Conservation (phyloP, 2,113 vertebrate genomes). For the Electrona antarctica region DNA sequence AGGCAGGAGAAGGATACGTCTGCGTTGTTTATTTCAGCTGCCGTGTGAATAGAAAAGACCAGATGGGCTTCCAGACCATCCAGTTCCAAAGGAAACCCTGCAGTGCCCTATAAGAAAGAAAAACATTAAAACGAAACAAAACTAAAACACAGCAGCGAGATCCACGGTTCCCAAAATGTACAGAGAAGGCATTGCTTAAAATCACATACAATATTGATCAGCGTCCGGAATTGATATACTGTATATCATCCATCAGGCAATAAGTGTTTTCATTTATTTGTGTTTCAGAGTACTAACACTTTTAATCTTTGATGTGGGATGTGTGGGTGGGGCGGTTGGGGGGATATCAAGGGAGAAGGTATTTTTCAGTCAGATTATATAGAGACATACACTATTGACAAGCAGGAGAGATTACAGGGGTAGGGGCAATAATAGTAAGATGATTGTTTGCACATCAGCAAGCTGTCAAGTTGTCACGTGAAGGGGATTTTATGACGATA, state of each 20-base stretch:
- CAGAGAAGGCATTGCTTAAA: slow-evolving; percentile 47
- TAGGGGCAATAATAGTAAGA: slow-evolving; percentile 29
- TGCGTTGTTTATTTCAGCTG: slow-evolving; percentile 22
- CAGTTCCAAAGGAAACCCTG: slow-evolving; percentile 19
- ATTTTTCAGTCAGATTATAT: slow-evolving; percentile 22
- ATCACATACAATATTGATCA: slow-evolving; percentile 33
- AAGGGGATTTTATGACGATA: slow-evolving; percentile 21
- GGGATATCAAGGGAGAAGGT: neutral
- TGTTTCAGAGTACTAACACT: slow-evolving; percentile 71
- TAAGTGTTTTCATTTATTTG: slow-evolving; percentile 71
- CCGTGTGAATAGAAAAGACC: slow-evolving; percentile 22
- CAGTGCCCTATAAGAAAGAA: slow-evolving; percentile 14
- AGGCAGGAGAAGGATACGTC: neutral
- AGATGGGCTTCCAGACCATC: slow-evolving; percentile 6
- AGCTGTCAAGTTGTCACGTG: slow-evolving; percentile 19
- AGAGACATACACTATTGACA: slow-evolving; percentile 25
- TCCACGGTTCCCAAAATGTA: slow-evolving; percentile 49
- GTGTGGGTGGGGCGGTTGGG: neutral
- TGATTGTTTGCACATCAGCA: slow-evolving; percentile 42
- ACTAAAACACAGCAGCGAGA: neutral
- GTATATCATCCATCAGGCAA: slow-evolving; percentile 77
- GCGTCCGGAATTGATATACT: slow-evolving; percentile 53
- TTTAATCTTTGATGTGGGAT: slow-evolving; percentile 45
- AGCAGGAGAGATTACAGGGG: slow-evolving; percentile 30
- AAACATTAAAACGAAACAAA: too few species aligned